Evolutionary conservation across 2,113 vertebrate genomes (phyloP), one percentile per base, ranked within the genome.

Genomic region (Cisticola juncidis): DNA sequence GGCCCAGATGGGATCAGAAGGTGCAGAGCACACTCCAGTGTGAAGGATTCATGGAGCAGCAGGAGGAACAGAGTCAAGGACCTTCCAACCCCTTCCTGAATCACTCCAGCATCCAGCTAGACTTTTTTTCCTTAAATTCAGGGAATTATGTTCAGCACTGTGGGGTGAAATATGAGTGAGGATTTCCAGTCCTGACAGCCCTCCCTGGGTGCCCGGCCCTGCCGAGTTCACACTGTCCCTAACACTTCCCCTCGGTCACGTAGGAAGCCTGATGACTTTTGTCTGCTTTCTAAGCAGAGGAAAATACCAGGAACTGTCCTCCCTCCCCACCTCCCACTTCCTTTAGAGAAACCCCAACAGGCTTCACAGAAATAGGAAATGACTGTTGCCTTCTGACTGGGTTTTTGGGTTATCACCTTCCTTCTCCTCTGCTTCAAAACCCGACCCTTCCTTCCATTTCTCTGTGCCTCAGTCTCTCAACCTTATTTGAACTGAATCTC

Each of bases 241-340:
- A 60, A 68, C 35, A 1, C n/a, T 60, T 48, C 42, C 66, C 48
- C 80, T 84, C 47, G 29, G 68, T 81, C 82, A 84, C 4, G 1
- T 42, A 86, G 56, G 68, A 84, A 94, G 76, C 35, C 40, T 47
- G 38, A n/a, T 64, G 44, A 78, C 35, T 93, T 45, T 50, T 73
- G 36, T 77, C 68, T 86, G 68, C 92, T 86, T 86, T 95, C 93
- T 93, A 90, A 71, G 86, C 92, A 31, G 72, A 94, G 94, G 94
- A 94, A 94, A 93, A 95, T 90, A 94, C 94, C 76, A 84, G 90
- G 72, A 96, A 93, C 90, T 74, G 74, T 89, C 87, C 50, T 91
- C 45, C 77, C 38, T 90, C 88, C 35, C 86, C 76, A 90, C 20
- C 72, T 54, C 70, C 66, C 3, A 51, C 54, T 90, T 95, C 92